Evolutionary conservation across 2,888 invertebrate species (phyloP).

Genomic region (Parnassius smintheus): DNA sequence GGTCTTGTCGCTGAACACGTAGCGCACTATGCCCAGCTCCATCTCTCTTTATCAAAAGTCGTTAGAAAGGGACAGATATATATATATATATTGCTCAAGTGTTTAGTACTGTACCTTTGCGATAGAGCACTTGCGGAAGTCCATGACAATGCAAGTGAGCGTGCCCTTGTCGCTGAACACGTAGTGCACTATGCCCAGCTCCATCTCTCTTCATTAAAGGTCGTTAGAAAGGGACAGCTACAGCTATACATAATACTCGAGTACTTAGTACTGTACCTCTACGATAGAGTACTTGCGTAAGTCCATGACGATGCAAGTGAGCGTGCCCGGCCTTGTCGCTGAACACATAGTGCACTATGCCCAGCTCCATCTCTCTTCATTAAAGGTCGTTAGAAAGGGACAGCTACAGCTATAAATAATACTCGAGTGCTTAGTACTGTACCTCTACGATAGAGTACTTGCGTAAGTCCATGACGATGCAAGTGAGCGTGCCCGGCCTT

Average conservation of each 20-base stretch:
- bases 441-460: conserved; percentile 89
- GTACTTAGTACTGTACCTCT: conserved; percentile 59
- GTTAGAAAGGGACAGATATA: too few species aligned
- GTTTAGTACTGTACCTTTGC: conserved; percentile 85
- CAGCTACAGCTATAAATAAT: too few species aligned
- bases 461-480: conserved; percentile 96
- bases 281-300: conserved; percentile 94
- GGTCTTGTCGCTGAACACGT: conserved; percentile 98
- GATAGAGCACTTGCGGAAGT: conserved; percentile 90
- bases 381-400: too few species aligned
- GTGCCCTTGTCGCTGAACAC: conserved; percentile 99
- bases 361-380: conserved; percentile 84
- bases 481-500: conserved; percentile 91
- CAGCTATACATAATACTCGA: too few species aligned
- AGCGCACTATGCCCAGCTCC: conserved; percentile 98
- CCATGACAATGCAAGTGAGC: conserved; percentile 95
- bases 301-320: conserved; percentile 98
- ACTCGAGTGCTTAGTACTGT: too few species aligned
- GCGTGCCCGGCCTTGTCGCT: conserved; percentile 99
- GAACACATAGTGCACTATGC: conserved; percentile 98
- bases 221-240: too few species aligned
- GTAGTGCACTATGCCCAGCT: conserved; percentile 87
- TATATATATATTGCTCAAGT: too few species aligned
- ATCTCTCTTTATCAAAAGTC: too few species aligned
- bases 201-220: too few species aligned